Conservation (phyloP, 1,140 invertebrate species). For the Samia ricini region DNA sequence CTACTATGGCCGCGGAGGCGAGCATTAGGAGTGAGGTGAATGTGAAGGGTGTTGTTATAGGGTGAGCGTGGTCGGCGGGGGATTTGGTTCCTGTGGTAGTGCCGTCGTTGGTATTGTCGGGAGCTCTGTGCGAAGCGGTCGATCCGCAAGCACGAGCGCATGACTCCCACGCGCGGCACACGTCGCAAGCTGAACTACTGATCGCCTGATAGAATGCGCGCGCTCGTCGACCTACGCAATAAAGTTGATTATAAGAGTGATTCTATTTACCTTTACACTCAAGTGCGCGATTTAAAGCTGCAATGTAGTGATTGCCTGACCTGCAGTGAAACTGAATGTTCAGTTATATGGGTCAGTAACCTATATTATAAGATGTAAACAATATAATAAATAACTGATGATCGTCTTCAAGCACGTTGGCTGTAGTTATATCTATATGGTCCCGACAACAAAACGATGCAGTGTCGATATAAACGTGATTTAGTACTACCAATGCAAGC, state of each 20-base stretch:
- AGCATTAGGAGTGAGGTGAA: slow-evolving; percentile 4
- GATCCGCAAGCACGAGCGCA: slow-evolving; percentile 58
- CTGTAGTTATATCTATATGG: no score
- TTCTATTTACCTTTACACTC: neutral
- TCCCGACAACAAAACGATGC: no score
- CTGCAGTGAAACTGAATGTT: no score
- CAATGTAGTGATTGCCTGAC: neutral
- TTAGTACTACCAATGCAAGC: no score
- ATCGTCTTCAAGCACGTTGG: no score
- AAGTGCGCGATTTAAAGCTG: neutral
- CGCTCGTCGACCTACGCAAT: slow-evolving; percentile 58
- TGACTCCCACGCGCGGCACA: slow-evolving; percentile 61
- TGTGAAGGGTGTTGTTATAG: slow-evolving; percentile 4
- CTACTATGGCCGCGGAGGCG: neutral
- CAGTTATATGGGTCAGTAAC: no score
- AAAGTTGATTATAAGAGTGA: neutral
- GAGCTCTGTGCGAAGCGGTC: slow-evolving; percentile 38
- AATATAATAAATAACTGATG: no score
- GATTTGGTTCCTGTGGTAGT: slow-evolving; percentile 29
- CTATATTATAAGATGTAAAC: no score
- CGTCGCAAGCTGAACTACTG: slow-evolving; percentile 52
- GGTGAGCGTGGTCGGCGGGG: neutral
- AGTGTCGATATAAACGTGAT: no score
- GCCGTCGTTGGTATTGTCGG: slow-evolving; percentile 10
- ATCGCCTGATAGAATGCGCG: slow-evolving; percentile 63